Evolutionary conservation across 2,113 vertebrate species (phyloP), one percentile per base, ranked within the genome.

Genomic region (Eptesicus fuscus): DNA sequence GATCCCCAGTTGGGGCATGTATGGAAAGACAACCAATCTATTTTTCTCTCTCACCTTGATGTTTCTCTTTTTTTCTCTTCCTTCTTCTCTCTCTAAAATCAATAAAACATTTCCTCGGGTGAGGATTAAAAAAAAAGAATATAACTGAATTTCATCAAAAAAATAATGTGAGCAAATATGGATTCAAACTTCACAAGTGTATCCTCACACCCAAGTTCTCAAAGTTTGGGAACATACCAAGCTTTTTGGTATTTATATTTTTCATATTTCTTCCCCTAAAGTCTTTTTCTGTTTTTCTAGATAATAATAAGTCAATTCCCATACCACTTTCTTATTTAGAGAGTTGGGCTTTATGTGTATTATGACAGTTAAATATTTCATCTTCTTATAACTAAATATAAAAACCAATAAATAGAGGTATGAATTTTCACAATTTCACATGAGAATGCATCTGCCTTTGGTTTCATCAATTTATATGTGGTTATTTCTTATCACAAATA

Each of bases 381-480:
- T 96, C 85, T 93, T 79, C 88, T 90, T 92, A 78, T 96, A 96
- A 96, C 88, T 88, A 96, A 95, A 85, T 96, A 92, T 95, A 96
- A 97, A 96, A 97, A 79, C 93, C 82, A 96, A 91, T 96, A 97
- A 97, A 88, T 65, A 56, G 93, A 95, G 67, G 88, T 93, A 94
- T 95, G 95, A 95, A 96, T 96, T 96, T 96, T 96, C 78, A 96
- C 96, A 96, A 95, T 97, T 95, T 95, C 96, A 91, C 83, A 59
- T 95, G 79, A 97, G 93, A 96, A 76, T 83, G 80, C 73, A 86
- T 85, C 96, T 96, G 95, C 51, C 95, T 97, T 93, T 95, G 93
- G 91, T 95, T 95, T 94, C 78, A 76, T 95, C 94, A 93, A 83
- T 96, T 96, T 95, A 79, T 86, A 79, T 85, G 91, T 88, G 92